Base-by-base conservation (phyloP, 2,113 vertebrate genomes). In the cat (Felis catus) region DNA sequence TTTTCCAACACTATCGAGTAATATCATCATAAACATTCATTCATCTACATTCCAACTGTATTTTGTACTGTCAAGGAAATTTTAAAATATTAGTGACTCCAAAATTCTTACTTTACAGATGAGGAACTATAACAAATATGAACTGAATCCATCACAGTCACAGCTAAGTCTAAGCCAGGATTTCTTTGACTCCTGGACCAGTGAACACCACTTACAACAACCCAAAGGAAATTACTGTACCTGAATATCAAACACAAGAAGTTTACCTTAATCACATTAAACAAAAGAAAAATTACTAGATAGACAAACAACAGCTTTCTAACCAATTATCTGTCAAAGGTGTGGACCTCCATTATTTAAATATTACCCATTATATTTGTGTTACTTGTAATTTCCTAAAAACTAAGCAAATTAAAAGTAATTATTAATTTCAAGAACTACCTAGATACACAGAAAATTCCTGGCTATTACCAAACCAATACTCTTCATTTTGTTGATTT, bases 1-100 rank as follows among this genome's bases (percentile, higher is more conserved):
- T 66, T 95, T 95, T 91, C 93, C 33, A 97, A 76, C 91, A 97
- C 82, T 65, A 79, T 58, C 66, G 36, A 71, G 74, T 53, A 92
- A 79, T 33, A 51, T 66, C 97, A 86, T 27, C 51, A 68, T 29
- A 73, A 65, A 80, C 27, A 94, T 76, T 76, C 41, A 39, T 68
- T 94, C 76, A 81, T 33, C 55, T 79, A 87, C 7, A 81, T 81
- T 65, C 36, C 55, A 81, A 78, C 15, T n/a, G 21, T 11, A 36
- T 51, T 97, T 92, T 76, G 70, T 58, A 76, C 27, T n/a, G 31
- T 71, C 33, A 84, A 82, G 29, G 1, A 86, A 89, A 53, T 25
- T 73, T 82, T 61, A 53, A 71, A 83, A 21, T 48, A 85, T 93
- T 36, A 82, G 18, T 68, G 21, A 82, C 48, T 63, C 31, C 48